Conservation (phyloP, 2,113 vertebrate genomes). For the Psettodes erumei region DNA sequence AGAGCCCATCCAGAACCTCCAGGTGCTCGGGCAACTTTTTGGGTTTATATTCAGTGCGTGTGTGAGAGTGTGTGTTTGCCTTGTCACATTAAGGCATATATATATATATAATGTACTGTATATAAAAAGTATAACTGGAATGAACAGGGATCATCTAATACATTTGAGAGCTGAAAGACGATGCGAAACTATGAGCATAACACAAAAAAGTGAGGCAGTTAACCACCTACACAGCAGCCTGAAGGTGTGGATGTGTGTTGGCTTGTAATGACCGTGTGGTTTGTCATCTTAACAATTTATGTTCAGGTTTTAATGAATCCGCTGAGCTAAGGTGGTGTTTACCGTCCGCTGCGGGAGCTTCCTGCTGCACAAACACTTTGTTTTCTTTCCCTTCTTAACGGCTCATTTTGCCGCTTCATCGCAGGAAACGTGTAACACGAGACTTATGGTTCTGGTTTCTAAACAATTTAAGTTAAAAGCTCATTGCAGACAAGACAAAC, state of each 20-base stretch:
- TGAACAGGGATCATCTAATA: not conserved
- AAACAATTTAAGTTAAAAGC: not conserved
- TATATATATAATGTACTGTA: no score
- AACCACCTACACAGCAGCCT: not conserved
- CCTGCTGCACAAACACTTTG: not conserved
- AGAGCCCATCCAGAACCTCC: slow-evolving; percentile 79
- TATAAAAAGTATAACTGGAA: no score
- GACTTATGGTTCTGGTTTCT: not conserved
- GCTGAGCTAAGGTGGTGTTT: not conserved
- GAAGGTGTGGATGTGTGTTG: not conserved
- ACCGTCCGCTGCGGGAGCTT: not conserved
- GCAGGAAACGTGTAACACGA: not conserved
- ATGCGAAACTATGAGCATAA: not conserved
- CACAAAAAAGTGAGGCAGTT: not conserved
- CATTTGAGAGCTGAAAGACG: not conserved
- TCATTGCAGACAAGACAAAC: not conserved
- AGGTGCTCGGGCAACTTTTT: slow-evolving; percentile 71
- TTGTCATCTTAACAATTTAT: not conserved
- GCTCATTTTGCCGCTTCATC: not conserved
- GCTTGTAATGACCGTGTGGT: not conserved
- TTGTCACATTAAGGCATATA: no score
- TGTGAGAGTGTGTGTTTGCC: not conserved
- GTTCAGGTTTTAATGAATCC: slow-evolving; percentile 1
- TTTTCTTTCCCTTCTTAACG: not conserved
- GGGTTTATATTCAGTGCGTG: no score